phyloP scores from a whole-genome alignment of 2,797 vertebrate species.

The Centropyge bicolor region DNA sequence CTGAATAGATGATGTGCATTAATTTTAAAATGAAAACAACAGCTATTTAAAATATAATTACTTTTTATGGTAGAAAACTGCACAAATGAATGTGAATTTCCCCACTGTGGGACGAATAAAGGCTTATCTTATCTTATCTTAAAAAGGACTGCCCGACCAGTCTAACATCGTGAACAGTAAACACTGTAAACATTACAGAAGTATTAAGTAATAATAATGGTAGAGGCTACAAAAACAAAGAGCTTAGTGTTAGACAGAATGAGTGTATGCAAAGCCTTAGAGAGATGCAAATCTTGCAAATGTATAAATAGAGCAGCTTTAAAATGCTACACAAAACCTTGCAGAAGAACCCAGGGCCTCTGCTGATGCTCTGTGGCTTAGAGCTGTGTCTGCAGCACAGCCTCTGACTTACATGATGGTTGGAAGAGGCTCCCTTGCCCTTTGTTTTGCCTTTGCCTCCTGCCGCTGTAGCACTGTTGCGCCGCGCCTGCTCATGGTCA shows the following conservation, averaged over 20 bases:
- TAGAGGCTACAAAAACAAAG: neutral
- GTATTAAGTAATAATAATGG: neutral
- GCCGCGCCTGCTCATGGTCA: constrained; percentile 93
- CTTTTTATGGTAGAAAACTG: neutral
- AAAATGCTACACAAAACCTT: constrained; percentile 84
- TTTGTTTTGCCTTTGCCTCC: constrained; percentile 82
- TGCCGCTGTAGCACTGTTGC: constrained; percentile 79
- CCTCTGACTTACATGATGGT: constrained; percentile 92
- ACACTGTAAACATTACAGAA: neutral
- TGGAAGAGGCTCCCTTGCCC: constrained; percentile 84
- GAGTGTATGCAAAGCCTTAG: constrained; percentile 28
- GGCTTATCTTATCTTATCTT: no score
- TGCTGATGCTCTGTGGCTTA: constrained; percentile 68
- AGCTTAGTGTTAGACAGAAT: neutral
- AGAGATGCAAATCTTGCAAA: constrained; percentile 30
- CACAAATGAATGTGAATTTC: no score
- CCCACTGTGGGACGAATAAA: no score
- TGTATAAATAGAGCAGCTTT: constrained; percentile 10
- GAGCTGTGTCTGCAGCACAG: constrained; percentile 78
- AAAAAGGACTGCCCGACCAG: neutral
- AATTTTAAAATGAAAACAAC: neutral
- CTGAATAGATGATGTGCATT: neutral
- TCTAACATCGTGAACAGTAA: neutral
- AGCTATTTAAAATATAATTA: neutral
- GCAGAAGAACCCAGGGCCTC: constrained; percentile 81